A percentile compares a stretch with the other conserved stretches of the same genome.
Conservation (phyloP, 2,113 vertebrate species). For the Grus americana region DNA sequence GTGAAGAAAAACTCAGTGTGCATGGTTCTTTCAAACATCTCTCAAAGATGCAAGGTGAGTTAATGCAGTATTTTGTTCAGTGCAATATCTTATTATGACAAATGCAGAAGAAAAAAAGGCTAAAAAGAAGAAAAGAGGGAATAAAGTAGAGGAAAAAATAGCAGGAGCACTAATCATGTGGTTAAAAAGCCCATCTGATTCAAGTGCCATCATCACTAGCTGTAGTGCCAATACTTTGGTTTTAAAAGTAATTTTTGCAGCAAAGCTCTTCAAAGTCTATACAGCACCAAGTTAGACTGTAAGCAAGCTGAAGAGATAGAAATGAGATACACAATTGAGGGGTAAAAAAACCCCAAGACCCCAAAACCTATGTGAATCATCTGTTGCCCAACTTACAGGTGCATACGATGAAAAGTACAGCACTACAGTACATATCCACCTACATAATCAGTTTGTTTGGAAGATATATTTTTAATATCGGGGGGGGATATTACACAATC, state of each 20-base stretch:
- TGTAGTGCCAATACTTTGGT: neutral
- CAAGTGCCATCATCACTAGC: neutral
- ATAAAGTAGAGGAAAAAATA: neutral
- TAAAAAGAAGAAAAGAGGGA: neutral
- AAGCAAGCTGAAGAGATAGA: slow-evolving; percentile 1
- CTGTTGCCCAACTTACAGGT: neutral
- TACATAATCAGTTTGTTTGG: neutral
- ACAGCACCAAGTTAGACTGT: neutral
- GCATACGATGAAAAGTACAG: neutral
- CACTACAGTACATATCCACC: neutral
- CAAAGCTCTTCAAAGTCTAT: slow-evolving; percentile 3
- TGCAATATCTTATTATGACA: neutral
- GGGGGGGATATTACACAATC: neutral
- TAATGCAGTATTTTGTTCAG: neutral
- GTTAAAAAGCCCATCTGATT: neutral
- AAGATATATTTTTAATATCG: neutral
- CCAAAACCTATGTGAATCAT: neutral
- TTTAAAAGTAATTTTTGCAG: neutral
- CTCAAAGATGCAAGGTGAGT: neutral
- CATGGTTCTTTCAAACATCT: neutral
- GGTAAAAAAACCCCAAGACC: neutral
- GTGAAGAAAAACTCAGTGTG: neutral
- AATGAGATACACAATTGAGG: neutral
- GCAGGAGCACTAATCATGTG: neutral
- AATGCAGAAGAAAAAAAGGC: neutral